Evolutionary conservation across 2,888 invertebrate species (phyloP).

Genomic region (Odontocolon sp.): DNA sequence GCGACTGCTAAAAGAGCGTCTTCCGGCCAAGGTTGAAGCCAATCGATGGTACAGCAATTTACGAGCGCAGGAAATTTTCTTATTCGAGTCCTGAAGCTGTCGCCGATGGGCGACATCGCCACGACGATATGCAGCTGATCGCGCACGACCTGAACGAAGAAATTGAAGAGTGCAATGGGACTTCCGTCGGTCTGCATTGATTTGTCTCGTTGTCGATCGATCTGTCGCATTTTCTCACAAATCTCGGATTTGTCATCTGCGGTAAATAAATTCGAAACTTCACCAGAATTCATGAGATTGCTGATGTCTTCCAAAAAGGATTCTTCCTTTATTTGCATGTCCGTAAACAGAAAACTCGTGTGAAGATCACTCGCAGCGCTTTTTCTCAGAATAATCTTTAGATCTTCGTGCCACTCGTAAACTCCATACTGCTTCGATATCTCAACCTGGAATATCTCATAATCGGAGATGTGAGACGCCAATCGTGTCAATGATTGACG

Average conservation of each 20-base stretch:
- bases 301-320: constrained; percentile 96
- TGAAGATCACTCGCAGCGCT: constrained; percentile 92
- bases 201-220: constrained; percentile 94
- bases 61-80: constrained; percentile 96
- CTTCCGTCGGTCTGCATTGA: constrained; percentile 95
- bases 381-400: constrained; percentile 90
- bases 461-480: constrained; percentile 95
- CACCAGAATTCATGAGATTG: constrained; percentile 95
- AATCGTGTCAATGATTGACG: constrained; percentile 94
- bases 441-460: constrained; percentile 95
- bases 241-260: constrained; percentile 94
- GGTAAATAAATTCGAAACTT: constrained; percentile 94
- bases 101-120: constrained; percentile 96
- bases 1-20: constrained; percentile 96
- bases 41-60: constrained; percentile 97
- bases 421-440: constrained; percentile 92
- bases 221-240: constrained; percentile 95
- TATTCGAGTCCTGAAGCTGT: constrained; percentile 90
- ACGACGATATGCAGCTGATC: constrained; percentile 95
- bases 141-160: constrained; percentile 93
- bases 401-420: constrained; percentile 95
- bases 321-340: constrained; percentile 97
- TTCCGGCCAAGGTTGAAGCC: constrained; percentile 98
- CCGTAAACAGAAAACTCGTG: constrained; percentile 94
- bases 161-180: constrained; percentile 93